These are phyloP conservation scores for Melanerpes aurifrons DNA, from an alignment of 2,113 vertebrate species.

Conservation along the genomic window DNA sequence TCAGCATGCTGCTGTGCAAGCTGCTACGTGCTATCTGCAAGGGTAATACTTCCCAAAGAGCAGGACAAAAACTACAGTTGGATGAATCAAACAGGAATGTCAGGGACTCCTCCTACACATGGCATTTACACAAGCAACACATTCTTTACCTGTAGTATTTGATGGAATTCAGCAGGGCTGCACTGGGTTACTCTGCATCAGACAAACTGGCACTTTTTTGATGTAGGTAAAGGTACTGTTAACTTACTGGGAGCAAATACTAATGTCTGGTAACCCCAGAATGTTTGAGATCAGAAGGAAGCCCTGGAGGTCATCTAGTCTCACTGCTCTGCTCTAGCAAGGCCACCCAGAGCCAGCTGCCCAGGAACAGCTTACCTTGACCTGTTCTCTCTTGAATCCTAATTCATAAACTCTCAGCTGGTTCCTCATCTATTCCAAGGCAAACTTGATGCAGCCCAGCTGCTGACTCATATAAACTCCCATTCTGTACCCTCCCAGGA, in stretches of 20 bases:
- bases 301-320: too few species aligned
- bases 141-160: background rate
- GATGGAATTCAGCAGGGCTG: background rate
- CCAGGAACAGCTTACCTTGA: background rate
- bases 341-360: too few species aligned
- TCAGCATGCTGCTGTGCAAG: background rate
- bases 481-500: background rate
- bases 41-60: background rate
- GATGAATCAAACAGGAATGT: background rate
- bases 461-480: background rate
- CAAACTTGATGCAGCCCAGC: background rate
- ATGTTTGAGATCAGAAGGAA: background rate
- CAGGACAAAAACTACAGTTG: background rate
- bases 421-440: background rate
- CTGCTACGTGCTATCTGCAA: background rate
- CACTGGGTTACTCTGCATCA: background rate
- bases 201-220: background rate
- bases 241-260: background rate
- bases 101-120: background rate
- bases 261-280: background rate
- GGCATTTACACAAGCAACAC: accelerated
- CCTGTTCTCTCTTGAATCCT: background rate
- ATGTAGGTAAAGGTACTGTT: background rate
- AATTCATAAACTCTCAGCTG: too few species aligned
- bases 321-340: too few species aligned